A percentile compares a stretch with the other conserved stretches of the same genome.
Evolutionary conservation across 1,140 invertebrate genomes (phyloP).

Genomic region (Orchestia grillus): DNA sequence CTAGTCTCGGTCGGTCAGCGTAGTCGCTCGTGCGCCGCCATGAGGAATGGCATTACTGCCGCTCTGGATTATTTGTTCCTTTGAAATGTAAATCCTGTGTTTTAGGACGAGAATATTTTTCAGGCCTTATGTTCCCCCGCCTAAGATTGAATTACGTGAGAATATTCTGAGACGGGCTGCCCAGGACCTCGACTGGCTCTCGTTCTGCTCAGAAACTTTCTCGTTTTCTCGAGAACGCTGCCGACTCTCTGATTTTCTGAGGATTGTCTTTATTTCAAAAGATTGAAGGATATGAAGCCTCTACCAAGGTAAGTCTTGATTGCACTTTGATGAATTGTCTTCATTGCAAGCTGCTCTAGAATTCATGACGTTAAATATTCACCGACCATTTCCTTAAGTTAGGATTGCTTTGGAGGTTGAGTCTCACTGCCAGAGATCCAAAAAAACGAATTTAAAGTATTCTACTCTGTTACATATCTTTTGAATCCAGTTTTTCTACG

Average conservation of each 20-base stretch:
- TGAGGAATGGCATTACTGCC: constrained; percentile 2
- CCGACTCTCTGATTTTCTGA: neutral
- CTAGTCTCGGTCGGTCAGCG: neutral
- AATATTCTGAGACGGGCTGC: constrained; percentile 19
- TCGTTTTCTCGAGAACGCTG: neutral
- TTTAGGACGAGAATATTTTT: constrained; percentile 46
- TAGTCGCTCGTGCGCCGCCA: neutral
- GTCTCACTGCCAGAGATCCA: too few relatives aligned
- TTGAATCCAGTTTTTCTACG: too few relatives aligned
- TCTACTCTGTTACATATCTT: too few relatives aligned
- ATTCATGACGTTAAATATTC: neutral
- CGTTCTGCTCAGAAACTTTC: neutral
- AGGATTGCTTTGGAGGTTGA: neutral
- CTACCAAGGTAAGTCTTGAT: neutral
- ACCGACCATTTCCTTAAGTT: neutral
- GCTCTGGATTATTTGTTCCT: constrained; percentile 42
- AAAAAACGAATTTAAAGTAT: too few relatives aligned
- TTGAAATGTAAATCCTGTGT: constrained; percentile 56
- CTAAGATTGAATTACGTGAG: constrained; percentile 49
- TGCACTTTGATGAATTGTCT: neutral
- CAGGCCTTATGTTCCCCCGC: neutral
- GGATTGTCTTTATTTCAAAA: neutral
- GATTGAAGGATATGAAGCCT: neutral
- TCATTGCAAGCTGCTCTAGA: neutral
- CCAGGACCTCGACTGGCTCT: neutral